A percentile compares a stretch with the other conserved stretches of the same genome.
Evolutionary conservation across 2,797 vertebrate genomes (phyloP).

Genomic region (Molossus molossus): DNA sequence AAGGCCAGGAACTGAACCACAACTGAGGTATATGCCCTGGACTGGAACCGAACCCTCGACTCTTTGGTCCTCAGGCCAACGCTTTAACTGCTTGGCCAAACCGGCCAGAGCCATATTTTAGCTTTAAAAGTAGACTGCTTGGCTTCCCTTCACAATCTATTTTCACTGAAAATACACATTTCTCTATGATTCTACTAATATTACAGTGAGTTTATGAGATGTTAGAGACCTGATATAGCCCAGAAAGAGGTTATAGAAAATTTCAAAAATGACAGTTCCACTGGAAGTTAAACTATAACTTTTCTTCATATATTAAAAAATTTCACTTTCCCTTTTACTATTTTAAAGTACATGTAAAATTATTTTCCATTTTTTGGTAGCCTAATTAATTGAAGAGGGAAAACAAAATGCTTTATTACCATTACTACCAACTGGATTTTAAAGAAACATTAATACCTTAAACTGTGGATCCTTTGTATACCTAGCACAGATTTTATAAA

Average conservation of each 20-base stretch:
- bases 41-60: too few relatives aligned
- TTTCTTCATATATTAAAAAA: constrained; percentile 55
- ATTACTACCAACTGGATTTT: constrained; percentile 16
- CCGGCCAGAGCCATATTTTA: neutral
- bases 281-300: constrained; percentile 66
- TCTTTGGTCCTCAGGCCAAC: too few relatives aligned
- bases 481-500: constrained; percentile 19
- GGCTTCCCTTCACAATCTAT: constrained; percentile 32
- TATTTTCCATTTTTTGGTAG: constrained; percentile 42
- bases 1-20: too few relatives aligned
- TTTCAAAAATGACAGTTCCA: constrained; percentile 65
- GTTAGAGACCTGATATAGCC: neutral
- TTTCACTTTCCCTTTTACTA: constrained; percentile 61
- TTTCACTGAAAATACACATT: constrained; percentile 57
- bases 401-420: constrained; percentile 20
- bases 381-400: constrained; percentile 52
- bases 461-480: neutral
- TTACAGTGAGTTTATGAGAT: constrained; percentile 51
- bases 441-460: neutral
- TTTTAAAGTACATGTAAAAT: constrained; percentile 71
- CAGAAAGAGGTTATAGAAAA: constrained; percentile 42
- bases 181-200: constrained; percentile 31
- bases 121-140: constrained; percentile 54
- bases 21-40: too few relatives aligned
- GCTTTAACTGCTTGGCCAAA: too few relatives aligned